Evolutionary conservation across 1,140 invertebrate genomes (phyloP).

Genomic region (Oedothorax gibbosus): DNA sequence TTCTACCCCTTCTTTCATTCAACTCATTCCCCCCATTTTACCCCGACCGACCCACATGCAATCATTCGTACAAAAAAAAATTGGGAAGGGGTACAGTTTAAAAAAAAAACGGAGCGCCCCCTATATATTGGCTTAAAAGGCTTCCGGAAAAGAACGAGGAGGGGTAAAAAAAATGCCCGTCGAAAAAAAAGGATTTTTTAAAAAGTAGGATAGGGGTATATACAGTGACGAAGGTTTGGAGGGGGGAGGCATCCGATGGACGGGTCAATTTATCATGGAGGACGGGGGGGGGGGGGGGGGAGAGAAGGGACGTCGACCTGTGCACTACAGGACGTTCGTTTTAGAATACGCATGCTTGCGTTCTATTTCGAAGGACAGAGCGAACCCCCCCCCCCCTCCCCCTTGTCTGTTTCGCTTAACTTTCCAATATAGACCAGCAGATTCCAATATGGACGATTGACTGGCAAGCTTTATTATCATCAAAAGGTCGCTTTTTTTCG

Average conservation of each 20-base stretch:
- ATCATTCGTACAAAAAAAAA: slow-evolving; percentile 46
- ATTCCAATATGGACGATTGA: slow-evolving; percentile 60
- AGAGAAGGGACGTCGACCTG: slow-evolving; percentile 41
- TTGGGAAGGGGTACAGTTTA: slow-evolving; percentile 5
- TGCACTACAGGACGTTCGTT: slow-evolving; percentile 57
- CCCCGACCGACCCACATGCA: slow-evolving; percentile 59
- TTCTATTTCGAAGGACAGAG: slow-evolving; percentile 40
- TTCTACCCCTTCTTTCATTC: slow-evolving; percentile 51
- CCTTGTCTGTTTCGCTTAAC: slow-evolving; percentile 57
- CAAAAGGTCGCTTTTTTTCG: slow-evolving; percentile 23
- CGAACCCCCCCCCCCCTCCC: slow-evolving; percentile 1
- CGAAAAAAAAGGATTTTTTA: slow-evolving; percentile 49
- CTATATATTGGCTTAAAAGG: slow-evolving; percentile 61
- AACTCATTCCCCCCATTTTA: slow-evolving; percentile 56
- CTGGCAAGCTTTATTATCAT: slow-evolving; percentile 58
- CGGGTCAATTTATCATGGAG: slow-evolving; percentile 57
- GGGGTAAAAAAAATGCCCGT: slow-evolving; percentile 11
- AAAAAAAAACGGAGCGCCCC: slow-evolving; percentile 34
- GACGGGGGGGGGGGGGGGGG: slow-evolving; percentile 12
- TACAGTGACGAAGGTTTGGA: slow-evolving; percentile 54
- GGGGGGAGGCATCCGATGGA: slow-evolving; percentile 46
- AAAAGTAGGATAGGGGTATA: slow-evolving; percentile 55
- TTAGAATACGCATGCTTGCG: slow-evolving; percentile 52
- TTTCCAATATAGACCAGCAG: slow-evolving; percentile 51
- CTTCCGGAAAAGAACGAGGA: slow-evolving; percentile 51